A percentile compares a stretch with the other conserved stretches of the same genome.
Conservation (phyloP, 2,797 vertebrate genomes). For the Sebastes taczanowskii region DNA sequence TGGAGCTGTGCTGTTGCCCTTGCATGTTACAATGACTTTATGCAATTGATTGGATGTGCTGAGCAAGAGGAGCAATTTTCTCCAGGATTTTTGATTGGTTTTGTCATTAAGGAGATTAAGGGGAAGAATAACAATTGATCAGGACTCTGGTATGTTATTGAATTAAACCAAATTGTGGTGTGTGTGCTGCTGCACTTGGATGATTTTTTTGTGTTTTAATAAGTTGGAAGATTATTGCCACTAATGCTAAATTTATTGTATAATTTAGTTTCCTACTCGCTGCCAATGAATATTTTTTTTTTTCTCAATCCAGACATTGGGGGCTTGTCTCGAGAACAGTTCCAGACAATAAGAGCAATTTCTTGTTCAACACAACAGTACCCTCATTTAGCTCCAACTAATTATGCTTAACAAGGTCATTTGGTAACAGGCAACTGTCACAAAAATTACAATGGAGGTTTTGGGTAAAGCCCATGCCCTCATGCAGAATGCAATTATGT, state of each 20-base stretch:
- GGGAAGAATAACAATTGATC: conserved; percentile 46
- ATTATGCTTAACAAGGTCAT: conserved; percentile 58
- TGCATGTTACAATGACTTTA: conserved; percentile 36
- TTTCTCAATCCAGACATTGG: conserved; percentile 6
- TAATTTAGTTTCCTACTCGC: conserved; percentile 19
- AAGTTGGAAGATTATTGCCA: conserved; percentile 37
- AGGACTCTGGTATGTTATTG: conserved; percentile 38
- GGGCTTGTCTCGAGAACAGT: conserved; percentile 31
- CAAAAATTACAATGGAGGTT: conserved; percentile 30
- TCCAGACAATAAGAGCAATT: conserved; percentile 42
- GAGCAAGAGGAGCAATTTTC: conserved; percentile 35
- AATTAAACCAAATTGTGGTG: conserved; percentile 47
- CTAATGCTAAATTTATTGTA: conserved; percentile 40
- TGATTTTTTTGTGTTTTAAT: conserved; percentile 42
- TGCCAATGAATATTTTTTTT: not conserved
- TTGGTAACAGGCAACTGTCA: conserved; percentile 25
- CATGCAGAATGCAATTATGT: conserved; percentile 25
- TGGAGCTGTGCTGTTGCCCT: conserved; percentile 32
- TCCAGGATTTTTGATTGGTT: conserved; percentile 42
- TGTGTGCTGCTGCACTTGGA: conserved; percentile 15
- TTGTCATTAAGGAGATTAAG: conserved; percentile 51
- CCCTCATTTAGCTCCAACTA: conserved; percentile 47
- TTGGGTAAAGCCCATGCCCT: conserved; percentile 18
- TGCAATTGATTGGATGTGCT: conserved; percentile 36
- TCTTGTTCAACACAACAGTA: conserved; percentile 22